A percentile compares a stretch with the other conserved stretches of the same genome.
Evolutionary conservation across 2,888 invertebrate genomes (phyloP).

Genomic region (Mongoloraphidia duomilia): DNA sequence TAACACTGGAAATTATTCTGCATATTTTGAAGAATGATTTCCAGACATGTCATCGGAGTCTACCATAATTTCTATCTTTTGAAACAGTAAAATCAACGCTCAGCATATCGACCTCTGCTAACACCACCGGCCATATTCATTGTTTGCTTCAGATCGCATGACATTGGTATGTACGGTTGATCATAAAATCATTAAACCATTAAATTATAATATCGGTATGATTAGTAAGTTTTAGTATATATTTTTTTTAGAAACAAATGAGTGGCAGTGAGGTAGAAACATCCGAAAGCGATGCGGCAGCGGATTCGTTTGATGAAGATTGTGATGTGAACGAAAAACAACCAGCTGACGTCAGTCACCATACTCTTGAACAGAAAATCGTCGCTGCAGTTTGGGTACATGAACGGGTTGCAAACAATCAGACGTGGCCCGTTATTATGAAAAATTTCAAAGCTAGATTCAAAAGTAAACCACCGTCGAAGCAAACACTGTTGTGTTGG

Average conservation of each 20-base stretch:
- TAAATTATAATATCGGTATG: slow-evolving; percentile 3
- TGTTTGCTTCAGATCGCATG: not conserved
- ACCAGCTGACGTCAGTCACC: slow-evolving; percentile 22
- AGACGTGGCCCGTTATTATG: slow-evolving; percentile 21
- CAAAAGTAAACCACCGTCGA: slow-evolving; percentile 24
- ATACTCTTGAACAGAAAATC: slow-evolving; percentile 24
- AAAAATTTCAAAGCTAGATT: slow-evolving; percentile 25
- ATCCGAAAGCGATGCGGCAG: not conserved
- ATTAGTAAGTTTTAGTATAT: slow-evolving; percentile 5
- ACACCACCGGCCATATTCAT: no score
- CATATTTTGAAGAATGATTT: no score
- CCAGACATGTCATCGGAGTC: no score
- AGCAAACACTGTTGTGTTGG: slow-evolving; percentile 27
- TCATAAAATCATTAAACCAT: slow-evolving; percentile 5
- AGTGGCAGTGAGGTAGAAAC: slow-evolving; percentile 2
- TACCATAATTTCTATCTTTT: no score
- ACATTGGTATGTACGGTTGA: slow-evolving; percentile 8
- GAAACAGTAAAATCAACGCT: no score
- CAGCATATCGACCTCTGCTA: no score
- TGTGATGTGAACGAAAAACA: slow-evolving; percentile 18
- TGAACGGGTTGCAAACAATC: slow-evolving; percentile 22
- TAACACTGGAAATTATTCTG: no score
- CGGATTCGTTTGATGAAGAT: slow-evolving; percentile 1
- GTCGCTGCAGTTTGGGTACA: slow-evolving; percentile 29
- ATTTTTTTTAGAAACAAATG: not conserved